phyloP scores from a whole-genome alignment of 2,888 invertebrate genomes.

The Elgonia sp. region DNA sequence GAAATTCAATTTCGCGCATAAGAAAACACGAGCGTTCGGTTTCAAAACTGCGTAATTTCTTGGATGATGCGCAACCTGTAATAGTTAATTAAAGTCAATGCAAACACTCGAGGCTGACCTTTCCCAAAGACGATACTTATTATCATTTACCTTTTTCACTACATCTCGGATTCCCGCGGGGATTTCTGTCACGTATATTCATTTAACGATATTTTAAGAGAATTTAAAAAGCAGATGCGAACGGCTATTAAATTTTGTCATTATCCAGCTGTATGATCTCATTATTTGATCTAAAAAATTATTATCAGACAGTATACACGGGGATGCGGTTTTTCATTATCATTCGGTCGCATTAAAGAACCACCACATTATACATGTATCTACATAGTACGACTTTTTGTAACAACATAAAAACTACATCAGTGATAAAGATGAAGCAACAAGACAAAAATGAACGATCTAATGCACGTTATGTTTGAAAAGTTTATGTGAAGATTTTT shows the following conservation, averaged over 20 bases:
- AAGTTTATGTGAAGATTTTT: background rate
- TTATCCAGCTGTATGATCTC: background rate
- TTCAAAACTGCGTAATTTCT: no score
- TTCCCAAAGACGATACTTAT: conserved; percentile 1
- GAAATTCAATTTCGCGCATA: no score
- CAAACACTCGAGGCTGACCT: conserved; percentile 11
- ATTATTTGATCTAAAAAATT: background rate
- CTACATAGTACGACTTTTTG: background rate
- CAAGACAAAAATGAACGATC: conserved; percentile 9
- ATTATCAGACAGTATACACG: background rate
- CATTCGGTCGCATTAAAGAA: conserved; percentile 19
- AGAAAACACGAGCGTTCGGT: no score
- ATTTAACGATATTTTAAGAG: background rate
- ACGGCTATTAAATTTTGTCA: background rate
- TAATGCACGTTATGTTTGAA: conserved; percentile 2
- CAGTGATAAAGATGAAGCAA: conserved; percentile 2
- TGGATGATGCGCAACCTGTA: background rate
- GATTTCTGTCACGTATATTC: background rate
- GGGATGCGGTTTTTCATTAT: conserved; percentile 24
- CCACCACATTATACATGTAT: conserved; percentile 2
- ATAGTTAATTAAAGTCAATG: conserved; percentile 34
- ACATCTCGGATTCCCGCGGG: background rate
- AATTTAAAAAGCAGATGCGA: background rate
- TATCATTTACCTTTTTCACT: conserved; percentile 7
- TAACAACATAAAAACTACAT: conserved; percentile 16